These are phyloP conservation scores for Diplazon laetatorius DNA, from an alignment of 2,888 invertebrate species.

Conservation along the genomic window DNA sequence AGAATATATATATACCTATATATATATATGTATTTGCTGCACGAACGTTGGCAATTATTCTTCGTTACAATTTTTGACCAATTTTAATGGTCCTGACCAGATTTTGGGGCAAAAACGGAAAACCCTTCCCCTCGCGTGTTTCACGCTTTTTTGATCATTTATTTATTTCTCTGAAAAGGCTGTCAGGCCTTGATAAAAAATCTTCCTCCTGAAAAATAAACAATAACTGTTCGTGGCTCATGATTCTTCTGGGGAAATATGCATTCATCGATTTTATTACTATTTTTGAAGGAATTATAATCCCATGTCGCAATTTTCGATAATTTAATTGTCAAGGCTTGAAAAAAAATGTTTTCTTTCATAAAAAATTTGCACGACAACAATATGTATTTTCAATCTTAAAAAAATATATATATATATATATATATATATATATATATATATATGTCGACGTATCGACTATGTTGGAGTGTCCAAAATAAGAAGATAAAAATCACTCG, in stretches of 20 bases:
- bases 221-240: too few species aligned
- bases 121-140: too few species aligned
- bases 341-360: too few species aligned
- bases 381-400: neutral
- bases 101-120: neutral
- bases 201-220: too few species aligned
- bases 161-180: too few species aligned
- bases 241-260: too few species aligned
- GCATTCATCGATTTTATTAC: neutral
- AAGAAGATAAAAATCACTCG: constrained; percentile 14
- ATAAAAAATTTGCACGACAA: too few species aligned
- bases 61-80: neutral
- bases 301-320: neutral
- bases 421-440: too few species aligned
- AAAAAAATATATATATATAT: neutral
- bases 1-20: neutral
- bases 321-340: too few species aligned
- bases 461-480: too few species aligned
- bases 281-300: neutral
- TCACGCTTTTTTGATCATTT: too few species aligned
- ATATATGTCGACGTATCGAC: neutral
- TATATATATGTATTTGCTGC: constrained; percentile 2
- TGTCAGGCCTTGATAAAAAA: too few species aligned
- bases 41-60: neutral
- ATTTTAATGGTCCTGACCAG: neutral